Percentiles rank a stretch among this genome's conserved stretches.
Conservation (phyloP, 2,797 vertebrate species). For the Macropus fuliginosus region DNA sequence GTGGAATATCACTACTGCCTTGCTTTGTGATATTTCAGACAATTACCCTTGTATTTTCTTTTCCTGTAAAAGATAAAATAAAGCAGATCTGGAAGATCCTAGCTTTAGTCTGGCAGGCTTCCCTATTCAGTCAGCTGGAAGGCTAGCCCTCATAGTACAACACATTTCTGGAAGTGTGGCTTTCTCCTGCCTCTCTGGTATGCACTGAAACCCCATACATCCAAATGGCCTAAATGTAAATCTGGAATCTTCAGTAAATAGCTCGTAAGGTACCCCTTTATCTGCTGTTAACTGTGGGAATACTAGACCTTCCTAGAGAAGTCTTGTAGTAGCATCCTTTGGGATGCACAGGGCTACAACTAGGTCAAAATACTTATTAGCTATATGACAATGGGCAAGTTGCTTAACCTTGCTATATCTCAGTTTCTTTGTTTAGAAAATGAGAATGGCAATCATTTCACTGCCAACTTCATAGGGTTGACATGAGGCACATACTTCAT, state of each 20-base stretch:
- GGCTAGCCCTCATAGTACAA: background rate
- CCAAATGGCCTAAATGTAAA: background rate
- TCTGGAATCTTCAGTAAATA: background rate
- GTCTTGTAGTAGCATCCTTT: background rate
- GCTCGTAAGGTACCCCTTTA: background rate
- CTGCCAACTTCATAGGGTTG: background rate
- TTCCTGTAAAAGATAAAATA: background rate
- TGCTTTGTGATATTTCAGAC: background rate
- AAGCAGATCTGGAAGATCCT: background rate
- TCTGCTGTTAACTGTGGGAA: background rate
- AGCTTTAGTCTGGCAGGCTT: background rate
- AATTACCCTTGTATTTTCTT: background rate
- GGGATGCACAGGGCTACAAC: background rate
- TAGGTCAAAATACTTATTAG: background rate
- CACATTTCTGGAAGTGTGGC: background rate
- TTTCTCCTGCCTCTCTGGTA: background rate
- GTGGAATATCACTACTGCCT: conserved; percentile 2
- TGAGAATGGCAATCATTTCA: background rate
- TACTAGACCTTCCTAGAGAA: background rate
- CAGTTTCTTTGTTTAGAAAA: background rate
- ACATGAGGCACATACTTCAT: background rate
- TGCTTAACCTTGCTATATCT: background rate
- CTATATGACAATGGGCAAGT: background rate
- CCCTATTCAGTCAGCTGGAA: background rate
- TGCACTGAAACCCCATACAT: background rate